Evolutionary conservation across 2,888 invertebrate genomes (phyloP).

Genomic region (Meiosimyza decipiens): DNA sequence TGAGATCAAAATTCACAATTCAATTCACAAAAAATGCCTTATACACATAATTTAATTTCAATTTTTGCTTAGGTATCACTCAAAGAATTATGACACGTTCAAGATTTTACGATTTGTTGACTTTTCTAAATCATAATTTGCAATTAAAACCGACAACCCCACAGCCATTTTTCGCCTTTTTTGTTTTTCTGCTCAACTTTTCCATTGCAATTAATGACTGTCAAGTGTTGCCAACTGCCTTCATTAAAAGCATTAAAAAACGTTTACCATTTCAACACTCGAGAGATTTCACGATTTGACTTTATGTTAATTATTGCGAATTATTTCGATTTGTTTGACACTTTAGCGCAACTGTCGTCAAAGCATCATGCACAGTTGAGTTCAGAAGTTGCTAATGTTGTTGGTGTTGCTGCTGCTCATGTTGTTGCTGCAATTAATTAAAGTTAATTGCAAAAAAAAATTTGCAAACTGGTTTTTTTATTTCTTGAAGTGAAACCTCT

Average conservation of each 20-base stretch:
- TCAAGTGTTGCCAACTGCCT: constrained; percentile 34
- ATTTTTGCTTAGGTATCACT: too few species aligned
- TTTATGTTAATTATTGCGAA: constrained; percentile 9
- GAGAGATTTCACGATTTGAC: constrained; percentile 9
- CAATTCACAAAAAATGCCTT: too few species aligned
- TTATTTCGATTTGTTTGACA: constrained; percentile 14
- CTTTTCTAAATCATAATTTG: constrained; percentile 39
- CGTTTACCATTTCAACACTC: constrained; percentile 23
- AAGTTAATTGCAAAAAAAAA: constrained; percentile 32
- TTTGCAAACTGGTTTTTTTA: constrained; percentile 37
- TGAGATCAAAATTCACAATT: too few species aligned
- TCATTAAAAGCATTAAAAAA: constrained; percentile 31
- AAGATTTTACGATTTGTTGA: constrained; percentile 48
- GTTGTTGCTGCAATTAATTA: constrained; percentile 36
- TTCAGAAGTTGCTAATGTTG: not conserved
- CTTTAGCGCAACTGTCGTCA: constrained; percentile 46
- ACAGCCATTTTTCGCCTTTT: too few species aligned
- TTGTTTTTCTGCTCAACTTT: not conserved
- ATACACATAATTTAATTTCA: too few species aligned
- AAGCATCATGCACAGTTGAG: constrained; percentile 40
- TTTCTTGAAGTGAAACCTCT: too few species aligned
- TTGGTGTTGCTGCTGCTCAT: constrained; percentile 23
- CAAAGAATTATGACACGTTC: not conserved
- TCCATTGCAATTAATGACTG: constrained; percentile 1
- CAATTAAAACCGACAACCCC: constrained; percentile 32